phyloP scores from a whole-genome alignment of 1,140 invertebrate species.

The Habropoda laboriosa region DNA sequence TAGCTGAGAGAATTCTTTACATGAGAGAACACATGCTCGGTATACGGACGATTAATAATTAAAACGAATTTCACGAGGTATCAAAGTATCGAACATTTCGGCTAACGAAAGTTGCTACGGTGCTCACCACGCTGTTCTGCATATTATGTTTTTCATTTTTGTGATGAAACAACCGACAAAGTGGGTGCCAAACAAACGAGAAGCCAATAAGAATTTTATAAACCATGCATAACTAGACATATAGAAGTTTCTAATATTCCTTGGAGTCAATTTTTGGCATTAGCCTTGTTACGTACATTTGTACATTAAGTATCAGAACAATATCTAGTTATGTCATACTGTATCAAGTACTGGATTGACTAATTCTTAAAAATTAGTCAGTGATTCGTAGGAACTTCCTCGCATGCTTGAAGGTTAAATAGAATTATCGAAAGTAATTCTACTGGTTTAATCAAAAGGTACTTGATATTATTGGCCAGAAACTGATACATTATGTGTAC shows the following conservation, averaged over 20 bases:
- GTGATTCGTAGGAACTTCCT: slow-evolving; percentile 40
- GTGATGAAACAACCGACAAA: slow-evolving; percentile 21
- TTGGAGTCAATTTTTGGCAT: slow-evolving; percentile 1
- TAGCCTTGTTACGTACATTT: neutral
- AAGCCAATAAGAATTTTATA: slow-evolving; percentile 39
- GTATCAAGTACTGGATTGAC: neutral
- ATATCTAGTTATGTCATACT: neutral
- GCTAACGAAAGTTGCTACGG: neutral
- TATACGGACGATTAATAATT: slow-evolving; percentile 26
- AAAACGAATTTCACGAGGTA: slow-evolving; percentile 24
- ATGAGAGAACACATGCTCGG: slow-evolving; percentile 31
- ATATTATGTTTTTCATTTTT: slow-evolving; percentile 1
- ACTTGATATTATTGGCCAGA: neutral
- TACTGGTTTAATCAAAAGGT: neutral
- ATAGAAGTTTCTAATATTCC: neutral
- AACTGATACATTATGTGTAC: neutral
- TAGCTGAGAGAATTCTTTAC: slow-evolving; percentile 16
- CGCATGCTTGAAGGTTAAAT: neutral
- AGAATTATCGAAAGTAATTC: neutral
- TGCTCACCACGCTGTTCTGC: slow-evolving; percentile 5
- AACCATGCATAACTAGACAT: slow-evolving; percentile 3
- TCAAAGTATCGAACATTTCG: slow-evolving; percentile 6
- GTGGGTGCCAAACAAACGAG: slow-evolving; percentile 30
- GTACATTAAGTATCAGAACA: neutral
- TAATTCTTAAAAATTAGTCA: slow-evolving; percentile 4